Conservation (phyloP, 2,888 invertebrate species). For the Eristalis tenax region DNA sequence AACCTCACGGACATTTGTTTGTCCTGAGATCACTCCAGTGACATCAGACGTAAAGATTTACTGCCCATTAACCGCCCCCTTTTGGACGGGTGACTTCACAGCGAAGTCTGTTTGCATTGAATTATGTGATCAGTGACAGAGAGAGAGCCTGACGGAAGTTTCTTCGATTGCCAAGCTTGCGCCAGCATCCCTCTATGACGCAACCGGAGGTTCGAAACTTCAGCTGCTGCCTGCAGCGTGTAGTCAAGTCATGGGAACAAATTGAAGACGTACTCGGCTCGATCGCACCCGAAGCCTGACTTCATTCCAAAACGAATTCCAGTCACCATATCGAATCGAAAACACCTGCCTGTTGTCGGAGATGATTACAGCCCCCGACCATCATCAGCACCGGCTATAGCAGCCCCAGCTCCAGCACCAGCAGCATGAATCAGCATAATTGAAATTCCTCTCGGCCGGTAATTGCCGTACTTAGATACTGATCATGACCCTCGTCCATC, state of each 20-base stretch:
- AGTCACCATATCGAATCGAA: not conserved
- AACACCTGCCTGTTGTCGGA: not conserved
- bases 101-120: not conserved
- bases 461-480: constrained; percentile 68
- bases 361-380: not conserved
- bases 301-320: not conserved
- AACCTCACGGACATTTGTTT: not conserved
- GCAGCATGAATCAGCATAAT: constrained; percentile 64
- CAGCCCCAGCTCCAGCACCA: not conserved
- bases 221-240: too few relatives aligned
- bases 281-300: not conserved
- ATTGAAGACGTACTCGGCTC: not conserved
- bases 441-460: constrained; percentile 58
- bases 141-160: not conserved
- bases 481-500: constrained; percentile 67
- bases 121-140: not conserved
- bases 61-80: not conserved
- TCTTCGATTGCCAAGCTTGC: not conserved
- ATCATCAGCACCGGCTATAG: not conserved
- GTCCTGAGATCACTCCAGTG: not conserved
- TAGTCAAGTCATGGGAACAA: not conserved
- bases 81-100: not conserved
- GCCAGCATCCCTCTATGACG: too few relatives aligned
- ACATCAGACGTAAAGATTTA: not conserved
- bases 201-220: too few relatives aligned